A percentile compares a stretch with the other conserved stretches of the same genome.
These are phyloP conservation scores for Drosophila fungiperda DNA, from an alignment of 2,888 invertebrate species.

Conservation along the genomic window DNA sequence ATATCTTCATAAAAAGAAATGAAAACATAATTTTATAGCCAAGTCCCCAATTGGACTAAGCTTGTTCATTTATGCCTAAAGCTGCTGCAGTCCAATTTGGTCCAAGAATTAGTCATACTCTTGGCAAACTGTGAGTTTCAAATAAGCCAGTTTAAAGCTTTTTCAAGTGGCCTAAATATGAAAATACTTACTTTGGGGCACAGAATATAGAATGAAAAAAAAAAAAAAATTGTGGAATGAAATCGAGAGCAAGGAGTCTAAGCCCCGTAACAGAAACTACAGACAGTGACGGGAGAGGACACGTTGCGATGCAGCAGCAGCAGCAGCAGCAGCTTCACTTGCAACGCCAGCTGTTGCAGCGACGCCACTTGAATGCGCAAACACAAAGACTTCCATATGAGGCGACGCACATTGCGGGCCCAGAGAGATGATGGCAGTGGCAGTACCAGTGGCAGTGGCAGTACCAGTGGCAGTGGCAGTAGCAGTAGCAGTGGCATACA, in stretches of 20 bases:
- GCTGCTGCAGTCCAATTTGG: neutral
- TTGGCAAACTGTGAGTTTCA: neutral
- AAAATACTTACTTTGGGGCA: slow-evolving; percentile 51
- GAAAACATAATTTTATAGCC: neutral
- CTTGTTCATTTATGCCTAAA: neutral
- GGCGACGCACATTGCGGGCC: slow-evolving; percentile 23
- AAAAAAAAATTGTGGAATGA: slow-evolving; percentile 12
- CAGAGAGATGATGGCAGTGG: slow-evolving; percentile 29
- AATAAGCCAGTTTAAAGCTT: slow-evolving; percentile 53
- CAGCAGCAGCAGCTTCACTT: slow-evolving; percentile 2
- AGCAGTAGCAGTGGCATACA: neutral
- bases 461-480: slow-evolving; percentile 9
- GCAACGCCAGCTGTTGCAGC: slow-evolving; percentile 45
- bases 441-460: slow-evolving; percentile 4
- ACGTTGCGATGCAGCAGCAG: slow-evolving; percentile 8
- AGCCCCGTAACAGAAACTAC: slow-evolving; percentile 39
- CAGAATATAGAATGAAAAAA: slow-evolving; percentile 6
- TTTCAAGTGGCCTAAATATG: slow-evolving; percentile 51
- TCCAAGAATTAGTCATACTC: slow-evolving; percentile 20
- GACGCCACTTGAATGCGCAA: slow-evolving; percentile 75
- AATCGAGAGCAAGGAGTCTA: slow-evolving; percentile 20
- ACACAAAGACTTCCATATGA: slow-evolving; percentile 76
- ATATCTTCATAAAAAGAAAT: neutral
- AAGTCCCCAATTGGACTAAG: neutral
- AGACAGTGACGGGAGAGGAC: slow-evolving; percentile 10